phyloP scores from a whole-genome alignment of 1,140 invertebrate species.

The Trichogramma pretiosum region DNA sequence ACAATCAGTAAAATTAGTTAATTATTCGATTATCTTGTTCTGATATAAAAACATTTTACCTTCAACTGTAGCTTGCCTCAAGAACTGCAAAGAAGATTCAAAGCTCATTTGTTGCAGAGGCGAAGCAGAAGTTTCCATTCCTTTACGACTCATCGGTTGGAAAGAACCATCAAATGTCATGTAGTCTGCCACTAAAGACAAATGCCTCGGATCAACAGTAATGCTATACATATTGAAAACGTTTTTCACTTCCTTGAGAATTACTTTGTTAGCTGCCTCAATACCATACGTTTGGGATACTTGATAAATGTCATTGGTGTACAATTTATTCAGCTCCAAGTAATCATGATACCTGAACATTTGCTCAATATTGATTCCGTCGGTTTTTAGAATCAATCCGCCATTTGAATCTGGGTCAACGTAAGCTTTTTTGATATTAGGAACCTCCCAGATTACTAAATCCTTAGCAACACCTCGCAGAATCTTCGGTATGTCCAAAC shows the following conservation, averaged over 20 bases:
- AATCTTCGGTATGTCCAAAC: slow-evolving; percentile 70
- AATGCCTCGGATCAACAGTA: slow-evolving; percentile 85
- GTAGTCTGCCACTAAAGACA: slow-evolving; percentile 90
- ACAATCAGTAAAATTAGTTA: not conserved
- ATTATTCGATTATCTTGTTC: slow-evolving; percentile 5
- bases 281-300: slow-evolving; percentile 89
- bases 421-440: slow-evolving; percentile 76
- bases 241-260: slow-evolving; percentile 83
- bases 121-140: slow-evolving; percentile 80
- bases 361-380: slow-evolving; percentile 90
- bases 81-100: slow-evolving; percentile 83
- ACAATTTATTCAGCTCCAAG: slow-evolving; percentile 78
- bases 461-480: slow-evolving; percentile 64
- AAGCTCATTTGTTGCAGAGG: slow-evolving; percentile 98
- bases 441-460: slow-evolving; percentile 71
- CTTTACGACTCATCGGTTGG: slow-evolving; percentile 80
- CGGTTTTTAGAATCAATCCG: slow-evolving; percentile 72
- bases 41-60: slow-evolving; percentile 29
- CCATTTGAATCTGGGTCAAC: slow-evolving; percentile 43
- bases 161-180: slow-evolving; percentile 93
- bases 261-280: slow-evolving; percentile 85
- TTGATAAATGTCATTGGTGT: slow-evolving; percentile 90
- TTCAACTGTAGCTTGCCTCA: slow-evolving; percentile 71
- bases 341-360: slow-evolving; percentile 75
- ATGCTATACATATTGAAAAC: slow-evolving; percentile 96